Evolutionary conservation across 2,888 invertebrate species (phyloP), one percentile per base, ranked within the genome.

Genomic region (Eudemis profundana): DNA sequence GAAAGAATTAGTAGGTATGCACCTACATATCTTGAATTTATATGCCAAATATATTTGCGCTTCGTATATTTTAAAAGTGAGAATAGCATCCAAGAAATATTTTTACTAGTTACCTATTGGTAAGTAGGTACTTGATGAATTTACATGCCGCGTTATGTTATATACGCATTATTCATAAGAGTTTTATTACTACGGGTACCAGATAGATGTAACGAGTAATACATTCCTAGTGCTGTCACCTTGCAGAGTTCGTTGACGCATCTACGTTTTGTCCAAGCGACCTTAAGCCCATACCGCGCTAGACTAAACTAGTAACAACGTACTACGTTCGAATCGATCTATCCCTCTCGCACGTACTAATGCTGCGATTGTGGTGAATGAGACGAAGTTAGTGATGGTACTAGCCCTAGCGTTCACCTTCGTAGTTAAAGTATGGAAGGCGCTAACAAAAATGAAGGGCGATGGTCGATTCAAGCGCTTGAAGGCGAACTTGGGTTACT

Each of bases 381-480:
- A 84, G 88, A 87, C 79, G 77, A 60, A 82, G 83, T 83, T 79
- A 81, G 80, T 77, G 74, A 78, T 76, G 78, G 78, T 75, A 74
- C 74, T 76, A 66, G 77, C 81, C 74, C 74, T 76, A 66, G 77
- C 81, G 84, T 82, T 90, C 81, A 89, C 90, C 90, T 90, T 90
- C 87, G 76, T 77, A 78, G 87, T 88, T 85, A 85, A 82, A 83
- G 83, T 87, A 79, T 84, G 79, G 83, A 81, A 84, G 87, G 86
- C 85, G 89, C 87, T 92, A 90, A 91, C 89, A 78, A 90, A 90
- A 90, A 90, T 85, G 90, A 91, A 92, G 91, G 91, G 90, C 90
- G 83, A 84, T 84, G 80, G 79, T 81, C 72, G 82, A 81, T 85
- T 83, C 78, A 79, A 84, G 82, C 79, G 79, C 81, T 86, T 78